Percentiles rank a stretch among this genome's conserved stretches.
Evolutionary conservation across 2,888 invertebrate genomes (phyloP).

Genomic region (Pegoplata infirma): DNA sequence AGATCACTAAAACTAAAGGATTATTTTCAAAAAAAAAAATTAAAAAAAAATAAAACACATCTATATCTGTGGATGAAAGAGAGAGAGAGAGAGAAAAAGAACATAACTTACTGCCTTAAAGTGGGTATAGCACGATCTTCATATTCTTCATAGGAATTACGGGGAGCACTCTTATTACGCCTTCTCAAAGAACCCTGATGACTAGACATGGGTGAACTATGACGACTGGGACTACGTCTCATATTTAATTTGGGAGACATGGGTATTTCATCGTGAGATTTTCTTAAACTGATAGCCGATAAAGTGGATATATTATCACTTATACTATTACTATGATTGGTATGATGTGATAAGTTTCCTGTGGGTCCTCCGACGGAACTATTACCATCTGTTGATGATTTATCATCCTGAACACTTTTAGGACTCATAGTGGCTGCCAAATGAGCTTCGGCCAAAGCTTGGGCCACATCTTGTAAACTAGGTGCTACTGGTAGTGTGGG

Average conservation of each 20-base stretch:
- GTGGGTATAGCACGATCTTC: conserved; percentile 92
- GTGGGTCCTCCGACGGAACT: conserved; percentile 63
- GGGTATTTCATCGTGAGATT: conserved; percentile 76
- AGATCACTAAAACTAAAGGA: conserved; percentile 49
- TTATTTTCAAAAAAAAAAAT: conserved; percentile 38
- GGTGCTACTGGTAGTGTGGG: conserved; percentile 76
- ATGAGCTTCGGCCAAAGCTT: conserved; percentile 74
- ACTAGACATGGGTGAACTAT: conserved; percentile 80
- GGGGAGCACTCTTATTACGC: conserved; percentile 83
- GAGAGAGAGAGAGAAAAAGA: too few species aligned
- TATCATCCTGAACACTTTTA: conserved; percentile 72
- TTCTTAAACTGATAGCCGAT: conserved; percentile 68
- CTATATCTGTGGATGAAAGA: background rate
- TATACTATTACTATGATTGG: conserved; percentile 50
- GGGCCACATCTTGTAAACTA: conserved; percentile 77
- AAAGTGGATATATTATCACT: conserved; percentile 66
- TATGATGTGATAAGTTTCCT: conserved; percentile 43
- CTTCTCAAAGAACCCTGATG: conserved; percentile 81
- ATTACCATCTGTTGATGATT: conserved; percentile 71
- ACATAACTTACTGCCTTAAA: conserved; percentile 85
- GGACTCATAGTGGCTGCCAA: conserved; percentile 72
- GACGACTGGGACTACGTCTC: conserved; percentile 75
- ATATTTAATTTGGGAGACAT: conserved; percentile 74
- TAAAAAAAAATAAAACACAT: conserved; percentile 1
- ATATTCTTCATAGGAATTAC: conserved; percentile 90